Conservation (phyloP, 1,140 invertebrate species). For the Cotesia glomerata region DNA sequence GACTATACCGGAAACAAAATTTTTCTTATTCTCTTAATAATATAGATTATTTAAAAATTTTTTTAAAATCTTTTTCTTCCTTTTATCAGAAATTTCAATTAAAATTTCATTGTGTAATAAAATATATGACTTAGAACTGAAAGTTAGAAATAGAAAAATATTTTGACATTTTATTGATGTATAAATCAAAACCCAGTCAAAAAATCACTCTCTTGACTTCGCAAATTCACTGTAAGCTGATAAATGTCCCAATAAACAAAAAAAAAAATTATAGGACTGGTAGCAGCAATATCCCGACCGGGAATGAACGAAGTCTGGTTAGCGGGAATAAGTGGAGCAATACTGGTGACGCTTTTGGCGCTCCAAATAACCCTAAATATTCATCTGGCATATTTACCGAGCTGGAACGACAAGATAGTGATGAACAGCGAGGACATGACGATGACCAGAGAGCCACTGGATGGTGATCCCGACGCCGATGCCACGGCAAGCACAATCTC, state of each 20-base stretch:
- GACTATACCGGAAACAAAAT: too few relatives aligned
- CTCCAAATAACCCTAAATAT: conserved; percentile 69
- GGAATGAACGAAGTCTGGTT: conserved; percentile 88
- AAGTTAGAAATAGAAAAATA: too few relatives aligned
- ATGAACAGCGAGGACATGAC: conserved; percentile 29
- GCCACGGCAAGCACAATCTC: conserved; percentile 5
- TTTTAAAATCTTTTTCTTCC: too few relatives aligned
- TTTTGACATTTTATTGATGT: too few relatives aligned
- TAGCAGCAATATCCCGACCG: conserved; percentile 77
- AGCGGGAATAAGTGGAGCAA: conserved; percentile 80
- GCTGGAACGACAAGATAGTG: conserved; percentile 29
- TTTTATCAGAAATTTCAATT: too few relatives aligned
- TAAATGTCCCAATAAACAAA: not conserved
- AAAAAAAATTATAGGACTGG: conserved; percentile 67
- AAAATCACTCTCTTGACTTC: too few relatives aligned
- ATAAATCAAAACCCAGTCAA: too few relatives aligned
- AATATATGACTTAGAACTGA: too few relatives aligned
- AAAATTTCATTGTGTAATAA: too few relatives aligned
- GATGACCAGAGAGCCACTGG: not conserved
- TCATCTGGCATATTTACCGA: conserved; percentile 46
- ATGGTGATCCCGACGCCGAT: not conserved
- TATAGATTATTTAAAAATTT: too few relatives aligned
- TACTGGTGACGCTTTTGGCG: conserved; percentile 75
- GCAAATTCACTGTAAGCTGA: too few relatives aligned
- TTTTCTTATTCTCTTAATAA: too few relatives aligned